Evolutionary conservation across 1,140 invertebrate species (phyloP), one percentile per base, ranked within the genome.

Genomic region (Aphaenogaster ashmeadi): DNA sequence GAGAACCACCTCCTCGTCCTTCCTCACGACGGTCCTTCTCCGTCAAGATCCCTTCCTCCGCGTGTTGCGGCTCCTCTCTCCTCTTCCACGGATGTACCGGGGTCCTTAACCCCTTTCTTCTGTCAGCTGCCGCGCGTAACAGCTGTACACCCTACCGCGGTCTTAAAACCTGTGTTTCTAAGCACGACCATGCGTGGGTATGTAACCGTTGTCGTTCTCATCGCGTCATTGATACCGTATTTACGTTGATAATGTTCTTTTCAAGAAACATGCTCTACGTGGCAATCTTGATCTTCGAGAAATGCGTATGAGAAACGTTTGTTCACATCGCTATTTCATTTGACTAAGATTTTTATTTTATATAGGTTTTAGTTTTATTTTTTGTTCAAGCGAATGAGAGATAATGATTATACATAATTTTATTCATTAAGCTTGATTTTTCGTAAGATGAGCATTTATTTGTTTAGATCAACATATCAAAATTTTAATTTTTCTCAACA

Each of bases 91-190:
- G 41, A 50, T 86, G 69, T 85, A 90, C 80, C 88, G 87, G 93
- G 93, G 92, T 94, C 93, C 93, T 94, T 94, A 95, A 95, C 95
- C 94, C 95, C 93, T 94, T 95, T 95, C 95, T 95, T 92, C 89
- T 90, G 93, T 94, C 94, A 95, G 94, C 94, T 95, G 94, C 94
- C 91, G 90, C 91, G 89, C 92, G 94, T 88, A 93, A 94, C 95
- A 95, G 94, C 94, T 95, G 94, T 95, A 93, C 89, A 91, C 90
- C 90, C 86, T 71, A 41, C 47, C 62, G 67, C 69, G 21, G 41
- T 78, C 86, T 84, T 87, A 33, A 83, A 77, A 50, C 69, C 62
- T 33, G 88, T 87, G 88, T 78, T 91, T 92, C 89, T 83, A 80
- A 89, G 89, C 88, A 87, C 27, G 15, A 9, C 21, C 36, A 47